Evolutionary conservation across 2,113 vertebrate genomes (phyloP).

Genomic region (Heterocephalus glaber): DNA sequence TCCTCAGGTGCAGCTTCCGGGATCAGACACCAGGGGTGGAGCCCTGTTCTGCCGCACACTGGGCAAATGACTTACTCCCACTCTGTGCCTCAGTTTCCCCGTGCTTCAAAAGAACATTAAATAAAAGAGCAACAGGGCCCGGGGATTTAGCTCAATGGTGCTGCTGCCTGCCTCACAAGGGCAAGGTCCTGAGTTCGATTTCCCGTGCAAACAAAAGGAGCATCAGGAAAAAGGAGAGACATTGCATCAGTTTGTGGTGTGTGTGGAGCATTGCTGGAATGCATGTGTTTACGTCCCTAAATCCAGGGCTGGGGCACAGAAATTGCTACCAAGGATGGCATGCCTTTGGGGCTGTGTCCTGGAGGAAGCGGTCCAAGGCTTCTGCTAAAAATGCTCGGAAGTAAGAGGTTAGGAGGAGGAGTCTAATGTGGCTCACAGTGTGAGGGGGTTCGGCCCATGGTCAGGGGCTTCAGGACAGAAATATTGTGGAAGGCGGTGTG

Average conservation of each 20-base stretch:
- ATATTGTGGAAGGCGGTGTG: background rate
- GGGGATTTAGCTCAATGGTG: no score
- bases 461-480: background rate
- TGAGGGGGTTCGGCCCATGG: background rate
- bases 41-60: background rate
- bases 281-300: background rate
- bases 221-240: background rate
- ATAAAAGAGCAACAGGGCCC: no score
- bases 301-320: background rate
- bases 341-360: no score
- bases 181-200: no score
- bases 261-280: background rate
- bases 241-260: no score
- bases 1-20: background rate
- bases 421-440: background rate
- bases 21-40: background rate
- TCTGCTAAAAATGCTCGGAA: background rate
- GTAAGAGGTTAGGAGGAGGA: background rate
- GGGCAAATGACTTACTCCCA: background rate
- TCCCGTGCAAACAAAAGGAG: no score
- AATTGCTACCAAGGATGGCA: background rate
- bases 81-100: background rate
- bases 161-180: no score
- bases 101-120: conserved; percentile 36
- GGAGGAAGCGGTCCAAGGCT: background rate